Conservation (phyloP, 2,797 vertebrate species). For the Hydrocynus forskahlii region DNA sequence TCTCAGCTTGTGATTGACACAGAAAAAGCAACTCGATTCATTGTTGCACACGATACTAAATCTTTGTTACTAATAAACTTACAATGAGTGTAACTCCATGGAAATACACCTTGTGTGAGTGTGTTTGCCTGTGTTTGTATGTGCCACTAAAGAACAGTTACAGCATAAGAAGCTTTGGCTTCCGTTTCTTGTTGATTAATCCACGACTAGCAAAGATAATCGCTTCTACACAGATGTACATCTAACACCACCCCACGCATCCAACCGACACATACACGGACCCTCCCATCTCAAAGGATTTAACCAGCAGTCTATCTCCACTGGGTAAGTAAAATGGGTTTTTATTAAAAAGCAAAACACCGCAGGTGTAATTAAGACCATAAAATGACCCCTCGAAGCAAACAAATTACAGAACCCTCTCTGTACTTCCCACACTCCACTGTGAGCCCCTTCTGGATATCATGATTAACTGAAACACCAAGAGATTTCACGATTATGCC, state of each 20-base stretch:
- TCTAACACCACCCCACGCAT: neutral
- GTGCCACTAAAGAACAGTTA: neutral
- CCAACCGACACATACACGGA: conserved; percentile 26
- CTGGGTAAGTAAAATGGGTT: conserved; percentile 43
- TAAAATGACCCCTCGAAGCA: conserved; percentile 23
- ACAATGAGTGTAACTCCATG: neutral
- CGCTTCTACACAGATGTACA: conserved; percentile 53
- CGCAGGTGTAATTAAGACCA: conserved; percentile 65
- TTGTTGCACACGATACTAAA: neutral
- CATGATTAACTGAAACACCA: too few species aligned
- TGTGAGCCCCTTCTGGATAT: conserved; percentile 27
- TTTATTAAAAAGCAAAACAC: conserved; percentile 57
- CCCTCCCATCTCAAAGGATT: conserved; percentile 56
- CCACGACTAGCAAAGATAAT: conserved; percentile 39
- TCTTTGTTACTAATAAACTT: neutral
- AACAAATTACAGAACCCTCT: conserved; percentile 30
- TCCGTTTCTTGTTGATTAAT: neutral
- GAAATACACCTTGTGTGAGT: neutral
- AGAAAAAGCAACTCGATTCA: neutral
- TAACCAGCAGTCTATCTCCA: conserved; percentile 60
- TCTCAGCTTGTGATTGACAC: neutral
- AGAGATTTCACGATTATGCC: too few species aligned
- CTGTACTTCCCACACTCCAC: conserved; percentile 25
- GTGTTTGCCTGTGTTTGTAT: too few species aligned
- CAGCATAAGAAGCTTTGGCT: neutral